Conservation (phyloP, 2,113 vertebrate genomes). For the Ophiodon elongatus region DNA sequence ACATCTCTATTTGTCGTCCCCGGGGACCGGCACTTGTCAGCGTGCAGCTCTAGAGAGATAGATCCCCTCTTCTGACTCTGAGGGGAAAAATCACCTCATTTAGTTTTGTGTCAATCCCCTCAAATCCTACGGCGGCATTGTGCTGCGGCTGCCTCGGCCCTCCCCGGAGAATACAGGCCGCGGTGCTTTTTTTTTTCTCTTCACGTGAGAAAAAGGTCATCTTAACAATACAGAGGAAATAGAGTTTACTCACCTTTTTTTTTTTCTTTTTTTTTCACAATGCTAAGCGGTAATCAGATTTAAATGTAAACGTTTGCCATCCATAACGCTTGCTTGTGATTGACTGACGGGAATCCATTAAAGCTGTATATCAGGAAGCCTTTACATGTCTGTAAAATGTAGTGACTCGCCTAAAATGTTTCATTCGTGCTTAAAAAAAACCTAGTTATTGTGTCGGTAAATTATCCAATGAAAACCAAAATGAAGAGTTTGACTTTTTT, state of each 20-base stretch:
- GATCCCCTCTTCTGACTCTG: conserved; percentile 65
- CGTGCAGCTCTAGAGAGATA: conserved; percentile 61
- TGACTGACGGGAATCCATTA: conserved; percentile 4
- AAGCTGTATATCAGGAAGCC: neutral
- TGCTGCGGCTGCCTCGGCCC: conserved; percentile 43
- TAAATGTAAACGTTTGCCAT: neutral
- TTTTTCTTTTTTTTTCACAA: neutral
- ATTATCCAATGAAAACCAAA: no score
- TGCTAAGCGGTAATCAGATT: neutral
- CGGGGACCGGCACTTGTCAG: conserved; percentile 74
- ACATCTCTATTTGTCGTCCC: conserved; percentile 82
- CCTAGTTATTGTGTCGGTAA: no score
- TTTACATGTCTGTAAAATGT: neutral
- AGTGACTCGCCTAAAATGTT: neutral
- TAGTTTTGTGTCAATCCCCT: conserved; percentile 80
- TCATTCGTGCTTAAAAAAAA: neutral
- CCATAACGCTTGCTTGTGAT: neutral
- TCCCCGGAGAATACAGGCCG: conserved; percentile 32
- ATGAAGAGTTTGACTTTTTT: neutral
- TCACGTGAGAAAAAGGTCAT: conserved; percentile 41
- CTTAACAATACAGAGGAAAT: conserved; percentile 18
- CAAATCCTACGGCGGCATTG: conserved; percentile 66
- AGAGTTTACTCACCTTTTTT: conserved; percentile 15
- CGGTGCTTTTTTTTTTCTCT: conserved; percentile 29
- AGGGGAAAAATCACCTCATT: conserved; percentile 73